Conservation (phyloP, 2,113 vertebrate genomes). For the Urocolius indicus region DNA sequence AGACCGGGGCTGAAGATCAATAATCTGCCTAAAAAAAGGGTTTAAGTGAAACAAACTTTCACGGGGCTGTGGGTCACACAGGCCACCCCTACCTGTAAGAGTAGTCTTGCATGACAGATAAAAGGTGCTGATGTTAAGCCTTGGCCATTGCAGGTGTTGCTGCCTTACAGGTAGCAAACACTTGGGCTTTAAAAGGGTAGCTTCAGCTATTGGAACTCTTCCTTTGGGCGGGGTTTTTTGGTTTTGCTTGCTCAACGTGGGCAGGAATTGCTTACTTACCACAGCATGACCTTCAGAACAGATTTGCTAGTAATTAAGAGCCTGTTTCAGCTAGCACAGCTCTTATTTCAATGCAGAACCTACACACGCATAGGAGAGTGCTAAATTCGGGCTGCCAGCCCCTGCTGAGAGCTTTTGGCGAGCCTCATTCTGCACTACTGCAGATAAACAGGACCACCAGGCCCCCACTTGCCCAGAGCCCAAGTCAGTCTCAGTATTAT, state of each 20-base stretch:
- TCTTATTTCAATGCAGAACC: neutral
- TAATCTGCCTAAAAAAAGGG: neutral
- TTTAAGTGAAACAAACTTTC: neutral
- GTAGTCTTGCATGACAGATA: neutral
- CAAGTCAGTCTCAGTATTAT: neutral
- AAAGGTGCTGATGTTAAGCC: neutral
- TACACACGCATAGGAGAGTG: neutral
- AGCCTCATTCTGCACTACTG: fast-evolving
- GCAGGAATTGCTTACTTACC: neutral
- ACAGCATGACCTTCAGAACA: neutral
- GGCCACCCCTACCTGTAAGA: neutral
- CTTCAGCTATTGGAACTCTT: neutral
- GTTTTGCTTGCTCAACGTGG: neutral
- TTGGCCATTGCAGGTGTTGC: neutral
- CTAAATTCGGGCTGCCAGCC: neutral
- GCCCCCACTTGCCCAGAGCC: neutral
- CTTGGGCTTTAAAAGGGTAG: neutral
- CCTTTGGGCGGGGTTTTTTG: neutral
- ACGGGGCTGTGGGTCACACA: neutral
- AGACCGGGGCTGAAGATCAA: neutral
- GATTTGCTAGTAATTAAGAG: neutral
- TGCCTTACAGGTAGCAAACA: neutral
- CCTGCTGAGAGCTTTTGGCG: neutral
- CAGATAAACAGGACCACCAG: neutral
- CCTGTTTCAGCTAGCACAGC: neutral